Evolutionary conservation across 1,140 invertebrate species (phyloP).

Genomic region (Drosophila bocqueti): DNA sequence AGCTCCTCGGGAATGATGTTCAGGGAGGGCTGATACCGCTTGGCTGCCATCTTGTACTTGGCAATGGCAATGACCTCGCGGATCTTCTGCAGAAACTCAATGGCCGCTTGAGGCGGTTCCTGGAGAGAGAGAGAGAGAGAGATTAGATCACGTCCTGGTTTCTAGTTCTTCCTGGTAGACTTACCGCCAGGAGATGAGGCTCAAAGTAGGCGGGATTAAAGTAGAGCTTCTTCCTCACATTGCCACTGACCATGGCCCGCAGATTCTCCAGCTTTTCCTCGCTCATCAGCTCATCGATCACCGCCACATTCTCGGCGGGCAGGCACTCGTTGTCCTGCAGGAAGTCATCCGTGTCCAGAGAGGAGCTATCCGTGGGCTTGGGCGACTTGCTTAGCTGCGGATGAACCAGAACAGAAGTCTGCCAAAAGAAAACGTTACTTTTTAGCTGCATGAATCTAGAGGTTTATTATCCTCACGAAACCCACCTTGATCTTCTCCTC

Average conservation of each 20-base stretch:
- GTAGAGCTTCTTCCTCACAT: conserved; percentile 91
- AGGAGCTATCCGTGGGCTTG: conserved; percentile 38
- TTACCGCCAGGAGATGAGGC: conserved; percentile 92
- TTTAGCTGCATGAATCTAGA: not conserved
- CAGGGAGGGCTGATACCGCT: conserved; percentile 92
- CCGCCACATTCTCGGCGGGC: conserved; percentile 93
- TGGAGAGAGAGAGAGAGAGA: conserved; percentile 73
- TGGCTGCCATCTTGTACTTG: conserved; percentile 93
- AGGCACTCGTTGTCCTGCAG: conserved; percentile 87
- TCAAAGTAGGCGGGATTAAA: conserved; percentile 96
- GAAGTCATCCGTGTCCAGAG: conserved; percentile 58
- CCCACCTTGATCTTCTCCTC: conserved; percentile 76
- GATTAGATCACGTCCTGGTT: not conserved
- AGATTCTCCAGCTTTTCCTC: conserved; percentile 88
- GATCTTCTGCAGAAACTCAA: conserved; percentile 94
- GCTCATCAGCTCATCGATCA: conserved; percentile 91
- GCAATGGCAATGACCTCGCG: conserved; percentile 94
- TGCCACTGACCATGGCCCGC: conserved; percentile 87
- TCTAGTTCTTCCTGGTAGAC: conserved; percentile 40
- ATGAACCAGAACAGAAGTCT: conserved; percentile 90
- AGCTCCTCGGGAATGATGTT: conserved; percentile 92
- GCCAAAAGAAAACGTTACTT: conserved; percentile 44
- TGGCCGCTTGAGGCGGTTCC: conserved; percentile 93
- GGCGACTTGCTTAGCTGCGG: conserved; percentile 82
- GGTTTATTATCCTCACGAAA: not conserved